These are phyloP conservation scores for Stegastes partitus DNA, from an alignment of 2,113 vertebrate genomes.

Conservation along the genomic window DNA sequence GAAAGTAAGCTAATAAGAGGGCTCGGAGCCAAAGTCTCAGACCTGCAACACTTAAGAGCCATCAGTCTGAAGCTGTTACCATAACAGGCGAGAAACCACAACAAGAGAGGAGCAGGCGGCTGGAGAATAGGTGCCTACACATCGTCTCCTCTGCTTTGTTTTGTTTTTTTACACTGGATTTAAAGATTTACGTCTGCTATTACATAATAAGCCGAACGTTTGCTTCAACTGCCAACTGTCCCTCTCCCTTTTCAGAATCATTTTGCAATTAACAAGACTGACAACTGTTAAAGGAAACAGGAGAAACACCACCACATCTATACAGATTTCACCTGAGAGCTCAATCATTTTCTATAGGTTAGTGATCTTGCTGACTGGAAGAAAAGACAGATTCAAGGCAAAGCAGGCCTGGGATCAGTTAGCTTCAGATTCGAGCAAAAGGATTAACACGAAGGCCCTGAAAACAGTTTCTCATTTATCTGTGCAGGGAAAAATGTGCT, in stretches of 20 bases:
- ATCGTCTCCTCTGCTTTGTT: neutral
- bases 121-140: conserved; percentile 18
- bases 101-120: neutral
- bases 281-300: neutral
- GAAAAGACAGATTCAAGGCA: neutral
- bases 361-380: neutral
- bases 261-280: too few species aligned
- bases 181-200: neutral
- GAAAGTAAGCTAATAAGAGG: conserved; percentile 52
- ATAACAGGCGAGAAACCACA: conserved; percentile 11
- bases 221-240: too few species aligned
- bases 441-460: neutral
- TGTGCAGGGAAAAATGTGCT: too few species aligned
- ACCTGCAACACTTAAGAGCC: conserved; percentile 37
- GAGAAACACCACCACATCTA: neutral
- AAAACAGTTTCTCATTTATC: neutral
- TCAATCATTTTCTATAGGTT: too few species aligned
- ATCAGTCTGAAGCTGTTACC: conserved; percentile 38
- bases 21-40: conserved; percentile 39
- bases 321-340: too few species aligned
- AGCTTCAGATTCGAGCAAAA: neutral
- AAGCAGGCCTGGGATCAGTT: conserved; percentile 21
- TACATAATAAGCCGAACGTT: too few species aligned
- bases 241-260: neutral
- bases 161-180: neutral